Percentiles rank a stretch among this genome's conserved stretches.
phyloP scores from a whole-genome alignment of 2,888 invertebrate genomes.

The Frankliniella fusca region DNA sequence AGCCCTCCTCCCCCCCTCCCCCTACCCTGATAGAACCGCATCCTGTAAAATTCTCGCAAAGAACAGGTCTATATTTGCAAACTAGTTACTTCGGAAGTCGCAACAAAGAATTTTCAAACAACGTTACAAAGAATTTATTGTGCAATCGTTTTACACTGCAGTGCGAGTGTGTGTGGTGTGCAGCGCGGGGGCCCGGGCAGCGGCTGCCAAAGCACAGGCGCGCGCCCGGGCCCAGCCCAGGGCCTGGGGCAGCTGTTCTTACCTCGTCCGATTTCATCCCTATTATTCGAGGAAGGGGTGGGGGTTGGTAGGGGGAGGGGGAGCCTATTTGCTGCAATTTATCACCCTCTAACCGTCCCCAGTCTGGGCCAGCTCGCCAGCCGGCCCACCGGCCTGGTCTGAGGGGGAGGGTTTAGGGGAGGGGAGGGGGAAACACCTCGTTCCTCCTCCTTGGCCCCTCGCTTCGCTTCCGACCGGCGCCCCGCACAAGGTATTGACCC shows the following conservation, averaged over 20 bases:
- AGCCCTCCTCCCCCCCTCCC: too few species aligned
- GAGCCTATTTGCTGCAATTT: constrained; percentile 16
- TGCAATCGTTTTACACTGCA: too few species aligned
- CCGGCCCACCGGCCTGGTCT: background rate
- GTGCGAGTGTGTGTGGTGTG: too few species aligned
- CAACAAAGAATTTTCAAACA: too few species aligned
- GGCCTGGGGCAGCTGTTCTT: constrained; percentile 3
- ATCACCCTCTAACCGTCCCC: constrained; percentile 16
- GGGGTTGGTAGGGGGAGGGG: background rate
- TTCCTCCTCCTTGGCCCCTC: background rate
- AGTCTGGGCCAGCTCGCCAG: background rate
- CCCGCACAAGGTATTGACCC: constrained; percentile 12
- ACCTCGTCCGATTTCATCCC: constrained; percentile 2
- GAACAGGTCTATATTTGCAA: too few species aligned
- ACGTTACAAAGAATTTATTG: too few species aligned
- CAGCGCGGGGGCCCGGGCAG: too few species aligned
- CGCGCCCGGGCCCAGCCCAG: too few species aligned
- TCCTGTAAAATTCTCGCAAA: too few species aligned
- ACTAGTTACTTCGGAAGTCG: too few species aligned
- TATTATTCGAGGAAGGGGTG: background rate
- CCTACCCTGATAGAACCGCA: too few species aligned
- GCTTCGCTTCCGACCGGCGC: background rate
- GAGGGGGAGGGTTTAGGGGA: background rate
- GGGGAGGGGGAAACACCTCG: background rate
- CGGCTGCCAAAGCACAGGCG: too few species aligned